These are phyloP conservation scores for Siphonodentalium dalli DNA, from an alignment of 2,888 invertebrate species.

Conservation along the genomic window DNA sequence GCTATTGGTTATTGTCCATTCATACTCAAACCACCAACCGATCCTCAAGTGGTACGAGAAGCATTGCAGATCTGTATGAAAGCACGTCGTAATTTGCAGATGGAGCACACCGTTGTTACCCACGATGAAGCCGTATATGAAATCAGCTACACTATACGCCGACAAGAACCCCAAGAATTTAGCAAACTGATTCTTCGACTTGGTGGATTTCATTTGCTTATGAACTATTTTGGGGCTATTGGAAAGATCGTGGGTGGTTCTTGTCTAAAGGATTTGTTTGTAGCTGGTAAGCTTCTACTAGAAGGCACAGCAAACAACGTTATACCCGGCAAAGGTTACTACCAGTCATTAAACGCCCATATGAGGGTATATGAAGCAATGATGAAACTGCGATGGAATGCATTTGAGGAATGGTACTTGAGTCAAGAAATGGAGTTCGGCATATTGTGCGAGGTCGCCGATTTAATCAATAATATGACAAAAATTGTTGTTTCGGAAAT, in stretches of 20 bases:
- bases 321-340: constrained; percentile 1
- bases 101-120: constrained; percentile 1
- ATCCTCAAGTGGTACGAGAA: constrained; percentile 1
- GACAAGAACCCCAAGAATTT: neutral
- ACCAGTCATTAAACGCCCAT: constrained; percentile 4
- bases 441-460: too few relatives aligned
- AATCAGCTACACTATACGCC: neutral
- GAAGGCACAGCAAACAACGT: constrained; percentile 4
- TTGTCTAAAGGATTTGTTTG: neutral
- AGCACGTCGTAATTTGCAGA: neutral
- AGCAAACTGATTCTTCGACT: neutral
- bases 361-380: neutral
- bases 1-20: constrained; percentile 5
- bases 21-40: neutral
- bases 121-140: constrained; percentile 3
- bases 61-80: constrained; percentile 3
- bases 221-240: constrained; percentile 3
- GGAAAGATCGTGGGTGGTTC: neutral
- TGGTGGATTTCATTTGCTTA: constrained; percentile 4
- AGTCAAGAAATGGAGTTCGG: neutral
- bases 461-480: too few relatives aligned
- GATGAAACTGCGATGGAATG: neutral
- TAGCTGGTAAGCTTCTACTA: neutral
- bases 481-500: too few relatives aligned
- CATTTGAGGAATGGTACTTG: neutral